A percentile compares a stretch with the other conserved stretches of the same genome.
phyloP scores from a whole-genome alignment of 2,797 vertebrate species.

The Phyllotis vaccarum region DNA sequence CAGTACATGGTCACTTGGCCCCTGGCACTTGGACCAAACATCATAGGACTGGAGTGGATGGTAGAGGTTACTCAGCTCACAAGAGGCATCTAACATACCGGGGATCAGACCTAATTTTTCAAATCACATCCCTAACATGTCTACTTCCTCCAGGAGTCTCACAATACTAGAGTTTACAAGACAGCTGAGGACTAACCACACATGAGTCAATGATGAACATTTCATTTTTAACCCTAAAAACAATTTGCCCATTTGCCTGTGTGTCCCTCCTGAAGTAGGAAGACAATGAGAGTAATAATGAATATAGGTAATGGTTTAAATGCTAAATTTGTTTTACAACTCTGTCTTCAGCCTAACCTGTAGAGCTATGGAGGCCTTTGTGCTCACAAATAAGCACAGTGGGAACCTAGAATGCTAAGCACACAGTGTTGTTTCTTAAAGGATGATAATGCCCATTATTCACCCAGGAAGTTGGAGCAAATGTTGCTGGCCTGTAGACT shows the following conservation, averaged over 20 bases:
- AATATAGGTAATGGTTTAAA: background rate
- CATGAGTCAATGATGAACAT: background rate
- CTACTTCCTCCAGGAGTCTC: background rate
- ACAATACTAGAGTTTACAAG: background rate
- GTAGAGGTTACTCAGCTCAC: background rate
- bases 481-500: background rate
- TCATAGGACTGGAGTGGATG: background rate
- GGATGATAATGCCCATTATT: background rate
- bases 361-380: background rate
- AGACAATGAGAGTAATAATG: background rate
- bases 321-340: background rate
- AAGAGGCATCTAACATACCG: background rate
- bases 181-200: background rate
- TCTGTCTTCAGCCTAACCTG: background rate
- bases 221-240: background rate
- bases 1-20: background rate
- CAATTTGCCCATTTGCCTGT: background rate
- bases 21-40: background rate
- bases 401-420: background rate
- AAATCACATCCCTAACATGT: background rate
- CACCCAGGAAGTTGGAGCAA: background rate
- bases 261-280: no score
- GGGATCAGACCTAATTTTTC: no score
- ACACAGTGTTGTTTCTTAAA: background rate
- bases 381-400: background rate